These are phyloP conservation scores for Scarus forsteni DNA, from an alignment of 2,797 vertebrate genomes.

Conservation along the genomic window DNA sequence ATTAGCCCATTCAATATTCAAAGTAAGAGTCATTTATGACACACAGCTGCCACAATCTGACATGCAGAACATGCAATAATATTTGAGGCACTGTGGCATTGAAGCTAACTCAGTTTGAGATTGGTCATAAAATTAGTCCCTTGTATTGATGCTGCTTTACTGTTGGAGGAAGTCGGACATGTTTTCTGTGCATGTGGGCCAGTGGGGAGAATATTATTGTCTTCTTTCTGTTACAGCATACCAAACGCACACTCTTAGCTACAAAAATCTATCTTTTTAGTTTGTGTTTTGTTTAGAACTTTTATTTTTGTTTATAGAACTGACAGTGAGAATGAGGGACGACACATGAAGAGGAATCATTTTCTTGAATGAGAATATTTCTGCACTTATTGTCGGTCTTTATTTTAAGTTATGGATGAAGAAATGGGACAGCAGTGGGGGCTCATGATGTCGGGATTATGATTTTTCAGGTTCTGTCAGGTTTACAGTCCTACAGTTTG, in stretches of 20 bases:
- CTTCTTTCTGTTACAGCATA: constrained; percentile 15
- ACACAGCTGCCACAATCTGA: constrained; percentile 6
- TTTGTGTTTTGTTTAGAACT: constrained; percentile 6
- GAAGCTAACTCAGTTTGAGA: neutral
- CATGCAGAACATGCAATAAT: constrained; percentile 42
- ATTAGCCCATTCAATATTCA: neutral
- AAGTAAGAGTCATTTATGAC: neutral
- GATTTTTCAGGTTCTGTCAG: constrained; percentile 29
- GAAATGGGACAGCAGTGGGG: constrained; percentile 6
- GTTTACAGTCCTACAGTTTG: constrained; percentile 35
- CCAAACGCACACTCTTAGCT: constrained; percentile 1
- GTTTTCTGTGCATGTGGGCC: neutral
- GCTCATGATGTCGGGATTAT: constrained; percentile 28
- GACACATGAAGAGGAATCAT: constrained; percentile 15
- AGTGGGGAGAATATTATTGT: constrained; percentile 12
- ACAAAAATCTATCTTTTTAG: neutral
- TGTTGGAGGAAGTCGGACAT: neutral
- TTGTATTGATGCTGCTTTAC: neutral
- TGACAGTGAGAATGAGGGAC: constrained; percentile 2
- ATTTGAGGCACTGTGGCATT: constrained; percentile 28
- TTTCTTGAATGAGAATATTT: constrained; percentile 29
- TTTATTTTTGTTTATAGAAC: constrained; percentile 27
- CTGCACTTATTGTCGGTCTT: constrained; percentile 28
- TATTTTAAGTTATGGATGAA: constrained; percentile 35
- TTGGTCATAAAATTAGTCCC: neutral